Conservation (phyloP, 2,888 invertebrate species). For the Lochmaea capreae region DNA sequence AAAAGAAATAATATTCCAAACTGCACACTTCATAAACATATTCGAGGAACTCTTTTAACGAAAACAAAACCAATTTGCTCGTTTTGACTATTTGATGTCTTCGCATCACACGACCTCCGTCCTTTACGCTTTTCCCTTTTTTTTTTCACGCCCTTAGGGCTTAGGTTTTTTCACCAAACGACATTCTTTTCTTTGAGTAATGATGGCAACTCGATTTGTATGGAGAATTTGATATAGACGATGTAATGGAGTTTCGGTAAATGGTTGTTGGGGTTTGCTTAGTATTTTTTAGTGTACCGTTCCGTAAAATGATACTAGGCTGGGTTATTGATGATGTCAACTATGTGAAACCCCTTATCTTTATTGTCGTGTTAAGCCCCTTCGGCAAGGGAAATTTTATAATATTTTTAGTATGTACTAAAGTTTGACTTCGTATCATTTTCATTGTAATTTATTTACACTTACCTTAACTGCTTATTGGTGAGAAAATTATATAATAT, state of each 20-base stretch:
- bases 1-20: neutral
- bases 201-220: conserved; percentile 38
- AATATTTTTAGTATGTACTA: neutral
- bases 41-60: conserved; percentile 53
- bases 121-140: conserved; percentile 4
- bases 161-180: conserved; percentile 10
- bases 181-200: conserved; percentile 36
- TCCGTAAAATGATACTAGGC: conserved; percentile 22
- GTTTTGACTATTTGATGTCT: conserved; percentile 46
- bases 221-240: conserved; percentile 34
- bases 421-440: neutral
- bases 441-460: neutral
- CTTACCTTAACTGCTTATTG: too few relatives aligned
- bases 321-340: conserved; percentile 22
- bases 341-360: neutral
- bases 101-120: conserved; percentile 29
- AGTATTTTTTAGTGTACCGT: conserved; percentile 21
- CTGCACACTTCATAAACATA: conserved; percentile 7
- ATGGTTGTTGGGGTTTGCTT: conserved; percentile 26
- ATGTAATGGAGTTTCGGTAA: conserved; percentile 34
- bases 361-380: conserved; percentile 2
- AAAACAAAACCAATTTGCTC: conserved; percentile 55
- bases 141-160: conserved; percentile 31
- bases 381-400: neutral
- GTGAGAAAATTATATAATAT: too few relatives aligned